Base-by-base conservation (phyloP, 2,888 invertebrate species). In the Perithous albicinctus region DNA sequence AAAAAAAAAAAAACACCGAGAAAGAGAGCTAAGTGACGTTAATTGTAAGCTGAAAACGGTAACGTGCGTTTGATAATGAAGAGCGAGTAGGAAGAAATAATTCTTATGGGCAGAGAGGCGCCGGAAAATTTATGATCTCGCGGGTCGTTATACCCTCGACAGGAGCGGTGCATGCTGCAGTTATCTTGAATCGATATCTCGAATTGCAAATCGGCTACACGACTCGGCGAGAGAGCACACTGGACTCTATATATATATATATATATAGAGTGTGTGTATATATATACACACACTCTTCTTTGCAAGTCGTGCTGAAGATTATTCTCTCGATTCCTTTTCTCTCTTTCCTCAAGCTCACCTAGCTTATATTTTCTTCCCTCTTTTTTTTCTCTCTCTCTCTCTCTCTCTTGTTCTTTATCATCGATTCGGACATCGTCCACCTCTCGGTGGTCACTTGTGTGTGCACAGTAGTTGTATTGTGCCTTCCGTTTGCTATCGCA, bases 171-270 rank as follows among this genome's bases (percentile, higher is more conserved):
- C 29, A 43, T 35, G 38, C 64, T 48, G 59, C 20, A 48, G 41
- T 8, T 72, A 81, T 78, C 77, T 74, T 32, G 26, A 67, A 74
- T 78, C 81, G 67, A 78, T 78, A 81, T 78, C 81, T 73, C 69
- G 81, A 81, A 81, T 78, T 74, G 81, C 78, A 81, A 81, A 81
- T 81, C 69, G 69, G 61, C 48, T 69, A 74, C 81, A 69, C 56
- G 78, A 63, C 63, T 78, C 48, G 10, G 35, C 61, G 74, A 61
- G 56, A 64, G 74, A 61, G 56, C 61, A n/a, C 74, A 74, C 38
- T 18, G 73, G 69, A 72, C 51, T 72, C 51, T 67, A 61, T 76
- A 67, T 38, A 61, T 51, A 72, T 66, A 75, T 73, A 66, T 80
- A 20, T 66, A 69, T 69, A 43, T n/a, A n/a, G n/a, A n/a, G n/a